These are phyloP conservation scores for Micromesistius poutassou DNA, from an alignment of 2,797 vertebrate species.

Conservation along the genomic window DNA sequence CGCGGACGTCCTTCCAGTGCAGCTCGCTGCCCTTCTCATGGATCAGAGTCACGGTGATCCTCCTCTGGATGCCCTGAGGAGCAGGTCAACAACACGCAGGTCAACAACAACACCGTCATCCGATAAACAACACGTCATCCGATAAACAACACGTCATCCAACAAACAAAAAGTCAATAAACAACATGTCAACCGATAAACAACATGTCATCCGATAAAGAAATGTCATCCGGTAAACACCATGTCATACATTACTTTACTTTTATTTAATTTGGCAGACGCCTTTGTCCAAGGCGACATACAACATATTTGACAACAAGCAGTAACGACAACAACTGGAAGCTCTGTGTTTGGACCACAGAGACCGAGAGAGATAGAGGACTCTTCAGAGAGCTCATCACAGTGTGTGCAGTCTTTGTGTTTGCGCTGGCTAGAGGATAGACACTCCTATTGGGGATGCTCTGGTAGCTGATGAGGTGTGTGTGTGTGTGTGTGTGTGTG, in stretches of 20 bases:
- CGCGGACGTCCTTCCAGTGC: conserved; percentile 96
- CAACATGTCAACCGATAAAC: too few relatives aligned
- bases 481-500: not conserved
- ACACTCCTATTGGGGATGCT: not conserved
- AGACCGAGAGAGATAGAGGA: not conserved
- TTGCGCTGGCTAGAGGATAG: not conserved
- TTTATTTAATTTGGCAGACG: too few relatives aligned
- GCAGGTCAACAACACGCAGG: not conserved
- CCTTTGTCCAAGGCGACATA: too few relatives aligned
- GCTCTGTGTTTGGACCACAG: not conserved
- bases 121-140: too few relatives aligned
- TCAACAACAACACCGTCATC: too few relatives aligned
- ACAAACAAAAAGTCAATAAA: too few relatives aligned
- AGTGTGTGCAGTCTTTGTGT: not conserved
- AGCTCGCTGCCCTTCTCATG: conserved; percentile 96
- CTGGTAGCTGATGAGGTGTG: not conserved
- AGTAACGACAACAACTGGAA: too few relatives aligned
- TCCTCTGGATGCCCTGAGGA: conserved; percentile 90
- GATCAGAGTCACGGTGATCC: conserved; percentile 95
- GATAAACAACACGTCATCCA: too few relatives aligned
- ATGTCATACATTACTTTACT: too few relatives aligned
- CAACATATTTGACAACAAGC: too few relatives aligned
- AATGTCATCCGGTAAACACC: too few relatives aligned
- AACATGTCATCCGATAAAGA: too few relatives aligned
- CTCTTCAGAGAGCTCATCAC: not conserved